Evolutionary conservation across 2,113 vertebrate species (phyloP), one percentile per base, ranked within the genome.

Genomic region (Psettodes erumei): DNA sequence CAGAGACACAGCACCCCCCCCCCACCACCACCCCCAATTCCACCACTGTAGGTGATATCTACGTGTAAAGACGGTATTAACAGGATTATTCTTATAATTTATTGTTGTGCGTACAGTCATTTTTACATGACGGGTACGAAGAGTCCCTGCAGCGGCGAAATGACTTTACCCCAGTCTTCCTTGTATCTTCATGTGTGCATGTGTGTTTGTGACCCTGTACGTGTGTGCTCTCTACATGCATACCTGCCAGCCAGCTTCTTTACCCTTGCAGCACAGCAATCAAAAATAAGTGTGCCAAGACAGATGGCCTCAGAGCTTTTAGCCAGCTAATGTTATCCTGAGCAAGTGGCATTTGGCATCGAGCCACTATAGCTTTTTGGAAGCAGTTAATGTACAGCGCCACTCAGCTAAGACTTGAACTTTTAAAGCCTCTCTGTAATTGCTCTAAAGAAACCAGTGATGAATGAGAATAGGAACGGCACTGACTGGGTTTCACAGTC

Each of bases 251-350:
- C 54, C 47, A 38, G 13, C 56, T 23, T 45, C 25, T 63, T 62
- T 54, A 33, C 10, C 32, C 68, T 66, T 73, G 54, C 78, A 75
- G 75, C 37, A 21, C 72, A 61, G 69, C 71, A 72, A 50, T 83
- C 61, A 80, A 63, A 61, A 40, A 23, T 53, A 63, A 81, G 51
- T 59, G 75, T 51, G 67, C 61, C 21, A 62, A 79, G 80, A 78
- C 85, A 78, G 76, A 86, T 89, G 87, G 73, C 71, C 64, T 38
- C 21, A 40, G 76, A 78, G 66, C 48, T 71, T 55, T 66, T 25
- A 61, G 66, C 30, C 56, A 58, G 59, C 68, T 71, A 47, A 63
- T 53, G 55, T 28, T 35, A 55, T 55, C 75, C 78, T 38, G 77
- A 84, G 79, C 53, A 48, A 71, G 71, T 79, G 28, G 47, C 71